Evolutionary conservation across 2,113 vertebrate genomes (phyloP), one percentile per base, ranked within the genome.

Genomic region (Solenodon paradoxus): DNA sequence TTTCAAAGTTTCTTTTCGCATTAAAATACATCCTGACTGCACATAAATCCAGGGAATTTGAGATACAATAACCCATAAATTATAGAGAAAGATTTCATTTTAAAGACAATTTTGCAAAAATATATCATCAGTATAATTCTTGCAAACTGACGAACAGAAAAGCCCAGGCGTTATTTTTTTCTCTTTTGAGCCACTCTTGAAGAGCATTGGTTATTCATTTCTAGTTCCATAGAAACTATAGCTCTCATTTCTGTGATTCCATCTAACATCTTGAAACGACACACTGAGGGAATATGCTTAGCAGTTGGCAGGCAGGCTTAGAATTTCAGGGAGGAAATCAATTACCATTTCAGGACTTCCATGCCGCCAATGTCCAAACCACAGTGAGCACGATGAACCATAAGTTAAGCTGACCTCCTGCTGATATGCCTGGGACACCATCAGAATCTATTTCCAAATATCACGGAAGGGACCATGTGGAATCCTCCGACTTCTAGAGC

Each of bases 341-440:
- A 91, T 96, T 91, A 94, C 75, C 80, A 85, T 82, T 96, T 92
- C 79, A 95, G 96, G 89, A 92, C 86, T 97, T 96, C 90, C 89
- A 94, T 20, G 7, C 42, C 88, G 88, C n/a, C 13, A 53, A 92
- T 90, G 84, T 92, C 95, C 95, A 97, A 97, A 97, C 93, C 95
- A 82, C 95, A 95, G 85, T 10, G 30, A 91, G 61, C 68, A 85
- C 4, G 42, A 97, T 82, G 75, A 78, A 87, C 86, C 66, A 5
- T 85, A 92, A 87, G n/a, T 95, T 95, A 92, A 81, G 88, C 55
- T 87, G 91, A 95, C 92, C 92, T 96, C 94, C 92, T 95, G 92
- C 96, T 74, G 95, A 90, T 97, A 84, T 74, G 90, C 97, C 75
- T 83, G 81, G 79, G 90, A 95, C 57, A 93, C n/a, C 92, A 89